Base-by-base conservation (phyloP, 2,113 vertebrate genomes). In the Hydrolagus affinis region DNA sequence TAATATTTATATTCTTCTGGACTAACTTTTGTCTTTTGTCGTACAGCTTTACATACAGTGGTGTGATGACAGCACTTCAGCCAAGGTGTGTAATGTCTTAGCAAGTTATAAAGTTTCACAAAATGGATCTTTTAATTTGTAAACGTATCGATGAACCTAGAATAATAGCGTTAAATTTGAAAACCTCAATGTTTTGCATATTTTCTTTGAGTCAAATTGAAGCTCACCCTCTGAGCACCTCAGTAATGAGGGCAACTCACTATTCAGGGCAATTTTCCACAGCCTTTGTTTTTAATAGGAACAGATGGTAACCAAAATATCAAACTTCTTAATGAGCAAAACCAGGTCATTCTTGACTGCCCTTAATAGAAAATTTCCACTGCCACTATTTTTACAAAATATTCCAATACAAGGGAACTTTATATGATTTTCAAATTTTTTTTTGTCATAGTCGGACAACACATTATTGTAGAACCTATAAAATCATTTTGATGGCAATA, bases 21-120 rank as follows among this genome's bases (percentile, higher is more conserved):
- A 21, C 78, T 83, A 64, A 83, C 60, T 64, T 56, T 83, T 83
- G 15, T 2, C 25, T 32, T 83, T 83, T 83, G 30, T 85, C 92
- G 90, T 74, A 86, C 93, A 98, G 98, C 88, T 98, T 87, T 98
- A 96, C 91, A 94, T 98, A 90, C 98, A 98, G 88, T 98, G 97
- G 97, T 99, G 97, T 91, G 97, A 99, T 89, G 95, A 97, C 86
- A 92, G 93, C 89, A 98, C 97, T 88, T 95, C 95, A 87, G 89
- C 95, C 87, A 96, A 98, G 97, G 97, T 94, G 93, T 92, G 93
- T 94, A 91, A 92, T 93, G 94, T 92, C 87, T 88, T 90, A 94
- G 91, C 93, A 94, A 96, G 96, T 95, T 93, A 97, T 96, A 96
- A 96, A 95, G 90, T 96, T 95, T 96, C 95, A 97, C 96, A 94